Percentiles rank a stretch among this genome's conserved stretches.
Evolutionary conservation across 1,140 invertebrate species (phyloP).

Genomic region (Ephestia elutella): DNA sequence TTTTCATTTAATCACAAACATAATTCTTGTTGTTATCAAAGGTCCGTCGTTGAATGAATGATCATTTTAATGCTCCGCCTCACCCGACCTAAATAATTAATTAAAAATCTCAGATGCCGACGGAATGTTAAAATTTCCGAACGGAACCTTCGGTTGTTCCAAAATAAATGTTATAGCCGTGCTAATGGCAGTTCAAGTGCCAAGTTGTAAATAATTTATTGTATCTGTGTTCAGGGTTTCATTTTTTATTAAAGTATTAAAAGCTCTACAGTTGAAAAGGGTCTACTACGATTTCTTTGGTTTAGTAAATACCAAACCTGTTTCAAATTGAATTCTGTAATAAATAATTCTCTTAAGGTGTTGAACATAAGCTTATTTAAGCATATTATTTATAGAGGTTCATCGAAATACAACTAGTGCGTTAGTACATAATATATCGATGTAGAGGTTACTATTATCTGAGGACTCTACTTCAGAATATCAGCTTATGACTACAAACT

Average conservation of each 20-base stretch:
- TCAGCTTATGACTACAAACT: conserved; percentile 19
- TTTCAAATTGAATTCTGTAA: no score
- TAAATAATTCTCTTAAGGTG: no score
- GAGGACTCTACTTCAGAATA: conserved; percentile 10
- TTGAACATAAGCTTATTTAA: no score
- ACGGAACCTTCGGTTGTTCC: conserved; percentile 24
- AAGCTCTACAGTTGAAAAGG: conserved; percentile 12
- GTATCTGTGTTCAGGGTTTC: conserved; percentile 17
- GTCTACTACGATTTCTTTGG: background rate
- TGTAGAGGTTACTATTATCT: conserved; percentile 21
- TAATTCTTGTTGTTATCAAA: conserved; percentile 2
- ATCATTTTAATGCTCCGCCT: conserved; percentile 2
- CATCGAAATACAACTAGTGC: no score
- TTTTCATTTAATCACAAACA: background rate
- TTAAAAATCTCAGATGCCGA: conserved; percentile 8
- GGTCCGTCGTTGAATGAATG: background rate
- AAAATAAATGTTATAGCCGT: conserved; percentile 32
- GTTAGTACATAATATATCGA: no score
- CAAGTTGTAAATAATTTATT: conserved; percentile 41
- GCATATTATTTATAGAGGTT: no score
- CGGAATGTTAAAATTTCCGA: conserved; percentile 9
- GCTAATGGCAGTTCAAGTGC: conserved; percentile 39
- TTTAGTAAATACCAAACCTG: no score
- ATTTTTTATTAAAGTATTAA: conserved; percentile 27
- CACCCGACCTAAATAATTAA: conserved; percentile 7